Percentiles rank a stretch among this genome's conserved stretches.
Conservation (phyloP, 1,140 invertebrate genomes). For the Ips nitidus region DNA sequence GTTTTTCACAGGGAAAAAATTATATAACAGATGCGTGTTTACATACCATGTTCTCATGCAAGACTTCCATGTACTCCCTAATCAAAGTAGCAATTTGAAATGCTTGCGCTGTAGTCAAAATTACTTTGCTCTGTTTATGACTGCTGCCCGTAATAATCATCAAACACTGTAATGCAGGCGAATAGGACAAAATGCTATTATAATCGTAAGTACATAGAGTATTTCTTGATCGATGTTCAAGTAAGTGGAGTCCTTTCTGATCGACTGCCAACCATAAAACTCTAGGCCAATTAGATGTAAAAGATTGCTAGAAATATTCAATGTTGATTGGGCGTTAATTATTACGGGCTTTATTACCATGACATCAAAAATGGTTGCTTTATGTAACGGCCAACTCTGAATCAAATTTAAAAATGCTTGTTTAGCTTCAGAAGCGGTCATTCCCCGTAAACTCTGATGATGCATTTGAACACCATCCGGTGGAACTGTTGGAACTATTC, state of each 20-base stretch:
- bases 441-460: slow-evolving; percentile 83
- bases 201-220: slow-evolving; percentile 89
- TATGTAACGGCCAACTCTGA: slow-evolving; percentile 88
- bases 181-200: slow-evolving; percentile 82
- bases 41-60: slow-evolving; percentile 55
- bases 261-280: slow-evolving; percentile 90
- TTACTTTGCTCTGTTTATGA: slow-evolving; percentile 87
- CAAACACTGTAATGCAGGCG: slow-evolving; percentile 82
- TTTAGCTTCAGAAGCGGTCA: slow-evolving; percentile 82
- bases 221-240: slow-evolving; percentile 85
- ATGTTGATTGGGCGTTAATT: not conserved
- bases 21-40: not conserved
- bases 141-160: slow-evolving; percentile 88
- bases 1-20: not conserved
- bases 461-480: slow-evolving; percentile 81
- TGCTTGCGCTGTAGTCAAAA: slow-evolving; percentile 56
- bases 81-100: slow-evolving; percentile 93
- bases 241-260: slow-evolving; percentile 87
- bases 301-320: slow-evolving; percentile 74
- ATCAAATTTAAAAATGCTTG: slow-evolving; percentile 93
- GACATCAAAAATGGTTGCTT: slow-evolving; percentile 93
- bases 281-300: slow-evolving; percentile 92
- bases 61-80: slow-evolving; percentile 85
- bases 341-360: slow-evolving; percentile 61
- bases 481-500: slow-evolving; percentile 71